Evolutionary conservation across 2,797 vertebrate genomes (phyloP), one percentile per base, ranked within the genome.

Genomic region (Chloroceryle amazona): DNA sequence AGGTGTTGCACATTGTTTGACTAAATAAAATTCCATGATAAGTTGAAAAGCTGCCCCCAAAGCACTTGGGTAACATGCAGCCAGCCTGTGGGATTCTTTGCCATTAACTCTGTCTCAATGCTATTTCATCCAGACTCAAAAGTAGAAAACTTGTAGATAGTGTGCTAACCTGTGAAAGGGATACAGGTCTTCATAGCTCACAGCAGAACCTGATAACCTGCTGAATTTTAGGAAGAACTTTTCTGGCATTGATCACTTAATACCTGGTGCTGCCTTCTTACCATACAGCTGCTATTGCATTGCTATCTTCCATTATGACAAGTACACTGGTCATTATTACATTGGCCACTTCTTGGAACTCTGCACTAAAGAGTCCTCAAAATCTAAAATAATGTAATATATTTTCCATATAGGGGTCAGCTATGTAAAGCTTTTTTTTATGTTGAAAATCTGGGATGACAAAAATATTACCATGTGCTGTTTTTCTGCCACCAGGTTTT

Each of bases 1-100:
- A 74, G 71, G 22, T 92, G 55, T 71, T 92, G 68, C 28, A 14
- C 47, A 4, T 71, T 83, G 60, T 68, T 90, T 86, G 67, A 91
- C 79, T 67, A 67, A 92, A 60, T 60, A 78, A 80, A 87, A 83
- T n/a, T 80, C 41, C 22, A 17, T 19, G 6, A 47, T 47, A 52
- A 42, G 13, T 3, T 71, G 51, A 67, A 63, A 70, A 74, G 18
- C 47, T 73, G n/a, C 80, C 63, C 63, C 72, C 60, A 76, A 55
- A 91, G 37, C 47, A 57, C 47, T 63, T 39, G 12, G 39, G 23
- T 70, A 65, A 33, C 31, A n/a, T 19, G 31, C 65, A 66, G n/a
- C 13, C 44, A 11, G 12, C 25, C 13, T 37, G 42, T 81, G 47
- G 47, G 55, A 17, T 57, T 89, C 44, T 73, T 72, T 89, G 55